These are phyloP conservation scores for Eristalis intricaria DNA, from an alignment of 2,888 invertebrate species.

Conservation along the genomic window DNA sequence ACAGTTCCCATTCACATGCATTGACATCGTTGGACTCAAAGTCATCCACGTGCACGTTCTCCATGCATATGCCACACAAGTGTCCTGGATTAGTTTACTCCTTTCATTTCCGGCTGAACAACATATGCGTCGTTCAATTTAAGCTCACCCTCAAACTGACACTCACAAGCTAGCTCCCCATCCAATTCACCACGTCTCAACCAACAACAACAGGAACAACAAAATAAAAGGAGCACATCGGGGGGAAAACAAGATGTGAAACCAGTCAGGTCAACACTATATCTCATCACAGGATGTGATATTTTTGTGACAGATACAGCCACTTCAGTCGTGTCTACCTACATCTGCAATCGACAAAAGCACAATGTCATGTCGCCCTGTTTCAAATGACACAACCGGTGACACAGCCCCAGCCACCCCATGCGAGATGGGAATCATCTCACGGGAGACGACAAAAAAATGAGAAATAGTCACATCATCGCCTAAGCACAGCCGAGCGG, in stretches of 20 bases:
- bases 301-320: slow-evolving; percentile 53
- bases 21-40: neutral
- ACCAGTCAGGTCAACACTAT: slow-evolving; percentile 59
- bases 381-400: slow-evolving; percentile 31
- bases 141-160: slow-evolving; percentile 9
- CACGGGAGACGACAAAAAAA: neutral
- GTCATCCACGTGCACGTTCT: neutral
- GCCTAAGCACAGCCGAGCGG: slow-evolving; percentile 14
- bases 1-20: too few species aligned
- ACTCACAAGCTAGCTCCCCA: slow-evolving; percentile 1
- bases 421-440: slow-evolving; percentile 20
- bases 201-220: neutral
- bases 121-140: slow-evolving; percentile 4
- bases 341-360: slow-evolving; percentile 54
- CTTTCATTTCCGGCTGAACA: neutral
- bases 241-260: slow-evolving; percentile 22
- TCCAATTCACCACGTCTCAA: neutral
- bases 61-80: neutral
- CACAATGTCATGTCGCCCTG: slow-evolving; percentile 60
- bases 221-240: neutral
- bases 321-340: slow-evolving; percentile 45
- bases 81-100: neutral
- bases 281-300: slow-evolving; percentile 55
- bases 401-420: neutral
- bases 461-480: slow-evolving; percentile 23